These are phyloP conservation scores for Caenorhabditis latens DNA, from an alignment of 1,140 invertebrate species.

Conservation along the genomic window DNA sequence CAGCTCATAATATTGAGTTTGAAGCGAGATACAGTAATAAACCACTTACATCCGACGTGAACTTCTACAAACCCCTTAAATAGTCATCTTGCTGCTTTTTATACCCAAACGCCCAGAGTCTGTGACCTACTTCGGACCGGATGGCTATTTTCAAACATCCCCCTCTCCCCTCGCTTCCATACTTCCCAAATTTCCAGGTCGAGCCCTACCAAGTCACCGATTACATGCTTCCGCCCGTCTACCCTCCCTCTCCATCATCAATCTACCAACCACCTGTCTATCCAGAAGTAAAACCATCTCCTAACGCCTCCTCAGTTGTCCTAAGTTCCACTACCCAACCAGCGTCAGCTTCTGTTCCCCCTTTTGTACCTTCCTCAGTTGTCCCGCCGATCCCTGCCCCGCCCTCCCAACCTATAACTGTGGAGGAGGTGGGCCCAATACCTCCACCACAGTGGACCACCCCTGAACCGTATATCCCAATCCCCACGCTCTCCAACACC, in stretches of 20 bases:
- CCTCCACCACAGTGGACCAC: background rate
- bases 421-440: background rate
- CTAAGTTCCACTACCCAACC: conserved; percentile 5
- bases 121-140: too few relatives aligned
- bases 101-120: too few relatives aligned
- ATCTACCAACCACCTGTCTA: background rate
- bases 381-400: background rate
- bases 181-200: background rate
- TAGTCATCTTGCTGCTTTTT: too few relatives aligned
- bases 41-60: too few relatives aligned
- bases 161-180: background rate
- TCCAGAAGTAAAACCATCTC: conserved; percentile 12
- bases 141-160: too few relatives aligned
- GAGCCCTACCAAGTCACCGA: conserved; percentile 36
- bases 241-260: background rate
- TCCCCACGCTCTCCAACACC: background rate
- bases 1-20: background rate
- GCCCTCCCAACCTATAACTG: background rate
- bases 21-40: too few relatives aligned
- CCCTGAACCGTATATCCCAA: background rate
- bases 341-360: conserved; percentile 6
- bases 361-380: background rate
- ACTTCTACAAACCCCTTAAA: too few relatives aligned
- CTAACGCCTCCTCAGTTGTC: conserved; percentile 3
- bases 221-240: conserved; percentile 5